These are phyloP conservation scores for Pogonomyrmex californicus DNA, from an alignment of 1,140 invertebrate genomes.

Conservation along the genomic window DNA sequence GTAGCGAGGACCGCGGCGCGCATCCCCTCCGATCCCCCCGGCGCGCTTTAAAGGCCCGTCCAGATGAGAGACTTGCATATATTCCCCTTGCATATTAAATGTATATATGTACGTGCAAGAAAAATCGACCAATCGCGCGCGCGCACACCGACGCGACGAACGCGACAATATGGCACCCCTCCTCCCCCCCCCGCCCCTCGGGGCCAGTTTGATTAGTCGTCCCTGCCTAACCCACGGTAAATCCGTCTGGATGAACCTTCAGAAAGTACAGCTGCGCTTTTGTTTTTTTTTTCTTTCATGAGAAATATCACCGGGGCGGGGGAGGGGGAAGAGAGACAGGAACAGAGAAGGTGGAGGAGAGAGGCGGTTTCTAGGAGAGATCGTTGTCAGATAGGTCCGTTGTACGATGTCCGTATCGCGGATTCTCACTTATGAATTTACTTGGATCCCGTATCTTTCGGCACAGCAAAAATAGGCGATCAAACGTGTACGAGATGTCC, in stretches of 20 bases:
- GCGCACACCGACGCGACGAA: background rate
- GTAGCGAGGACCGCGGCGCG: slow-evolving; percentile 56
- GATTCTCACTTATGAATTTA: background rate
- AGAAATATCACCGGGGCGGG: background rate
- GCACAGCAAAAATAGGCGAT: background rate
- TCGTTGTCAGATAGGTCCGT: slow-evolving; percentile 6
- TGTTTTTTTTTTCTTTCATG: slow-evolving; percentile 9
- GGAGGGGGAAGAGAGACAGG: too few relatives aligned
- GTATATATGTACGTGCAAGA: background rate
- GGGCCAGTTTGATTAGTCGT: background rate
- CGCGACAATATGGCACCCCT: slow-evolving; percentile 22
- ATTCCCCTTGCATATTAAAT: background rate
- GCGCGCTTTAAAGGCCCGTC: background rate
- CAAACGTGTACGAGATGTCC: background rate
- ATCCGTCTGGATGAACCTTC: slow-evolving; percentile 28
- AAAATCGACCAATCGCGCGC: slow-evolving; percentile 48
- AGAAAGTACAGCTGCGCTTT: background rate
- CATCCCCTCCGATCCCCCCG: background rate
- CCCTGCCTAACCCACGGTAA: background rate
- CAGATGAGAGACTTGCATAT: background rate
- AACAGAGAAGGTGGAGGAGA: background rate
- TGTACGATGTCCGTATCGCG: background rate
- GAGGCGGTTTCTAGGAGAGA: slow-evolving; percentile 14
- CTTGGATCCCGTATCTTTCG: background rate
- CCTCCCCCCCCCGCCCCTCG: too few relatives aligned